Conservation (phyloP, 2,113 vertebrate species). For the Pheucticus melanocephalus region DNA sequence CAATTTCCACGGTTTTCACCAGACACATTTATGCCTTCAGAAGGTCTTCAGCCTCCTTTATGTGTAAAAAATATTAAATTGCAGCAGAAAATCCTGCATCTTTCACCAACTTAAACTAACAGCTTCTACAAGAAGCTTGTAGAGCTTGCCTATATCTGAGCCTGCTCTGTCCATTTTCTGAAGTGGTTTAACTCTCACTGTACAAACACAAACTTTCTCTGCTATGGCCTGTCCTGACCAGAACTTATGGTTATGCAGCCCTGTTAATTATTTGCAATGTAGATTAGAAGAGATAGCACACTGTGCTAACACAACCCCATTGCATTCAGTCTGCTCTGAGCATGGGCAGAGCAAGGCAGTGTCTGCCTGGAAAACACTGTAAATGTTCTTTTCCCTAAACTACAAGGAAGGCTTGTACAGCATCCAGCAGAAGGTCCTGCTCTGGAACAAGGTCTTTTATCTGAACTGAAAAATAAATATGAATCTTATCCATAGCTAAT, state of each 20-base stretch:
- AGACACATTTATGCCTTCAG: background rate
- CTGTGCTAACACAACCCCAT: background rate
- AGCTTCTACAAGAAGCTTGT: background rate
- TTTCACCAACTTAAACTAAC: background rate
- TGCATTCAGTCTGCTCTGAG: background rate
- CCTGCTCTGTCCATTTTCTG: background rate
- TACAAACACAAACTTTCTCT: background rate
- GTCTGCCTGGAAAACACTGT: background rate
- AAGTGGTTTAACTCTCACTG: background rate
- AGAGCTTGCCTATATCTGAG: background rate
- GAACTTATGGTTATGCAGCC: background rate
- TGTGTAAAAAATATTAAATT: background rate
- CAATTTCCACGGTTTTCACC: background rate
- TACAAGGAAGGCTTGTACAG: background rate
- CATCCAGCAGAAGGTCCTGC: background rate
- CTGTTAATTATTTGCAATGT: background rate
- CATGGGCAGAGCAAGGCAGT: background rate
- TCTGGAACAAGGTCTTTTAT: background rate
- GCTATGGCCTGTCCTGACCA: background rate
- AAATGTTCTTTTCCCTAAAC: background rate
- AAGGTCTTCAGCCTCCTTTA: background rate
- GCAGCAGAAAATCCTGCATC: background rate
- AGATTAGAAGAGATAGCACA: background rate
- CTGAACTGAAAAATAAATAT: slow-evolving; percentile 3
- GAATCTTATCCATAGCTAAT: background rate